Conservation (phyloP, 2,888 invertebrate genomes). For the Zygothrica quintamaculata region DNA sequence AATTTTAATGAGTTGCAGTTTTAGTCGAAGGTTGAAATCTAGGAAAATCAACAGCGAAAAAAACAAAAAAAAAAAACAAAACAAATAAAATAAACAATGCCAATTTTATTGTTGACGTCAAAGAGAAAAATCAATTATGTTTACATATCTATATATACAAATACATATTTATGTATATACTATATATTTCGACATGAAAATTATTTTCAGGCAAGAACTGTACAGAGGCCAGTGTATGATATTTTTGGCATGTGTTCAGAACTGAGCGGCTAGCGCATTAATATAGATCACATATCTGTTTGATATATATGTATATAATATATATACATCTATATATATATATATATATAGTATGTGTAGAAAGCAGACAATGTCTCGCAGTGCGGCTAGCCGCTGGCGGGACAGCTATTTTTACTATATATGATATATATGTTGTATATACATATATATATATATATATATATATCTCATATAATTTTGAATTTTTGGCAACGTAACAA, state of each 20-base stretch:
- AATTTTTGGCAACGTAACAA: conserved; percentile 58
- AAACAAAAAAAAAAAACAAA: conserved; percentile 18
- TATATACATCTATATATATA: conserved; percentile 8
- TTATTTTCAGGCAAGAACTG: conserved; percentile 50
- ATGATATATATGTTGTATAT: conserved; percentile 34
- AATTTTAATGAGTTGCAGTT: conserved; percentile 38
- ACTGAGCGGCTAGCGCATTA: conserved; percentile 12
- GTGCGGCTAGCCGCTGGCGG: conserved; percentile 69
- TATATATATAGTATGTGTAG: background rate
- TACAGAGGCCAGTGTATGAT: conserved; percentile 47
- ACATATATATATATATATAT: conserved; percentile 15
- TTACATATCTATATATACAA: too few relatives aligned
- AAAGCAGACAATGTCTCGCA: conserved; percentile 68
- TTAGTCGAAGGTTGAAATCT: conserved; percentile 6
- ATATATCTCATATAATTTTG: too few relatives aligned
- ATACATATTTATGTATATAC: too few relatives aligned
- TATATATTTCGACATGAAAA: conserved; percentile 27
- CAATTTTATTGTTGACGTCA: conserved; percentile 51
- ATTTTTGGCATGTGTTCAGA: conserved; percentile 62
- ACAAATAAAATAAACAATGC: conserved; percentile 42
- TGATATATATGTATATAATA: too few relatives aligned
- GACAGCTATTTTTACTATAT: conserved; percentile 57
- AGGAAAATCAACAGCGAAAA: too few relatives aligned
- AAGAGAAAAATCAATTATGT: conserved; percentile 32
- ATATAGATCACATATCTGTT: conserved; percentile 30